phyloP scores from a whole-genome alignment of 2,888 invertebrate species.

The Leucozona laternaria region DNA sequence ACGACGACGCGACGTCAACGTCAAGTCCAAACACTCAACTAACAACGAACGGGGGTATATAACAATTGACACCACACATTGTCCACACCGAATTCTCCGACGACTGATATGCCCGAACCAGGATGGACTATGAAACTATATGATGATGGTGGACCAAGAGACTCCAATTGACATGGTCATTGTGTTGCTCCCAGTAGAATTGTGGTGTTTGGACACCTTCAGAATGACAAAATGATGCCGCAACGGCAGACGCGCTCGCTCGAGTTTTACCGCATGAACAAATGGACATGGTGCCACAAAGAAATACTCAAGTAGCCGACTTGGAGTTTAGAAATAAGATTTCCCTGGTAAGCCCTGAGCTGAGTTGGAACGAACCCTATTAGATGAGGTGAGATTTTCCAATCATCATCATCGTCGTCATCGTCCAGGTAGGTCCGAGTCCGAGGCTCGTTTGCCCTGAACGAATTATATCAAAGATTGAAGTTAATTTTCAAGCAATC shows the following conservation, averaged over 20 bases:
- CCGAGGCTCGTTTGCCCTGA: slow-evolving; percentile 48
- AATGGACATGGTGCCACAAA: slow-evolving; percentile 68
- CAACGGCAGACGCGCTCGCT: slow-evolving; percentile 26
- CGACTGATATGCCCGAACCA: slow-evolving; percentile 19
- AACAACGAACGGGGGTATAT: slow-evolving; percentile 49
- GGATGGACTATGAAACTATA: not conserved
- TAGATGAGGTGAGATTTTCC: slow-evolving; percentile 42
- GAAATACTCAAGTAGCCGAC: slow-evolving; percentile 69
- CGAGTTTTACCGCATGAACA: slow-evolving; percentile 65
- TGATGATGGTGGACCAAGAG: slow-evolving; percentile 60
- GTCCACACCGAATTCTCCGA: slow-evolving; percentile 63
- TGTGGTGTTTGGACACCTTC: slow-evolving; percentile 68
- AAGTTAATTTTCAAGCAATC: slow-evolving; percentile 74
- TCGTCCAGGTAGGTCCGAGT: slow-evolving; percentile 57
- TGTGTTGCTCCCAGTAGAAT: slow-evolving; percentile 71
- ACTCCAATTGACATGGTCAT: slow-evolving; percentile 74
- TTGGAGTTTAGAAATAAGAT: slow-evolving; percentile 37
- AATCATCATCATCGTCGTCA: slow-evolving; percentile 29
- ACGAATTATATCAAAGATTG: slow-evolving; percentile 70
- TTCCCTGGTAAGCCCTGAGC: slow-evolving; percentile 40
- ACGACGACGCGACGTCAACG: slow-evolving; percentile 61
- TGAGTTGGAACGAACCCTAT: not conserved
- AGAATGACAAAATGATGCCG: slow-evolving; percentile 62
- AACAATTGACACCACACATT: slow-evolving; percentile 73
- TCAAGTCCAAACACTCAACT: slow-evolving; percentile 59